These are phyloP conservation scores for Aphelinus certus DNA, from an alignment of 1,140 invertebrate species.

Conservation along the genomic window DNA sequence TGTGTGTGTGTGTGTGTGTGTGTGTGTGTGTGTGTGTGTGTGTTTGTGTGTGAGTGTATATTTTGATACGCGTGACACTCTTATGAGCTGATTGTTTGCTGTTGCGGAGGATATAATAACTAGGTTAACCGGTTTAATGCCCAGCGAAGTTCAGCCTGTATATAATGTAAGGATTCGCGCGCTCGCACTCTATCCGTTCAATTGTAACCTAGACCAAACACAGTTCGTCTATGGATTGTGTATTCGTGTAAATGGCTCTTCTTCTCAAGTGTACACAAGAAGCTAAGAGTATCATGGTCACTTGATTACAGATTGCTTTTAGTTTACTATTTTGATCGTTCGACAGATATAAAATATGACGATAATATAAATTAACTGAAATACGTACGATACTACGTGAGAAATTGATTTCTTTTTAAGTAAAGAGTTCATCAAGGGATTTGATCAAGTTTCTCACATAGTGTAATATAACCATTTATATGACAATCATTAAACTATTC, in stretches of 20 bases:
- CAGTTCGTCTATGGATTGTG: background rate
- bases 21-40: constrained; percentile 14
- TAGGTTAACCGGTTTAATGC: constrained; percentile 62
- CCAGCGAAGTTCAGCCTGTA: constrained; percentile 63
- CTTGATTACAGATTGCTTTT: no score
- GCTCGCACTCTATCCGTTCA: background rate
- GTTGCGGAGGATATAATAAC: constrained; percentile 52
- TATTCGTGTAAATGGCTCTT: background rate
- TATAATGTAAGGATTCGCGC: constrained; percentile 16
- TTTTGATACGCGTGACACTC: constrained; percentile 21
- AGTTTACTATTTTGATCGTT: no score
- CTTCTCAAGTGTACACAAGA: constrained; percentile 1
- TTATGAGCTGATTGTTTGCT: constrained; percentile 31
- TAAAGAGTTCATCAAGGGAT: no score
- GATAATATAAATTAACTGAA: no score
- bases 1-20: constrained; percentile 4
- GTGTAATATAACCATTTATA: no score
- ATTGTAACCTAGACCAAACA: background rate
- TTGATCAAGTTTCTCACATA: no score
- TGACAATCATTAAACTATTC: no score
- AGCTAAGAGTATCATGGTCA: background rate
- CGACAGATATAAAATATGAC: no score
- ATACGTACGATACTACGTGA: no score
- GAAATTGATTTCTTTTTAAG: no score
- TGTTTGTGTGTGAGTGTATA: constrained; percentile 2